Evolutionary conservation across 1,140 invertebrate species (phyloP).

Genomic region (Drosophila funebris): DNA sequence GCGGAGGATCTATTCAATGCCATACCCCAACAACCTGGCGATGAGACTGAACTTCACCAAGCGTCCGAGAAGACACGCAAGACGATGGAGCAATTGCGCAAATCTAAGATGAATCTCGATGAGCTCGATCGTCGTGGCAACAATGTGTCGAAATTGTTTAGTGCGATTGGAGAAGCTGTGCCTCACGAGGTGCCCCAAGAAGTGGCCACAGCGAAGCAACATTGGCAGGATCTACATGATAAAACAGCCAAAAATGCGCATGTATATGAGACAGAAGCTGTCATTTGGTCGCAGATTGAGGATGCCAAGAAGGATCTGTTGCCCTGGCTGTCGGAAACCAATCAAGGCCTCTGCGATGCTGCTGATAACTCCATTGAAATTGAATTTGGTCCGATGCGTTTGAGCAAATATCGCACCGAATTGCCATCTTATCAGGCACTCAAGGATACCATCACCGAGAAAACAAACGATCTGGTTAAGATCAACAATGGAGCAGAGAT

Average conservation of each 20-base stretch:
- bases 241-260: slow-evolving; percentile 89
- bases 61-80: slow-evolving; percentile 90
- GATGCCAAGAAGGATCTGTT: slow-evolving; percentile 92
- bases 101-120: slow-evolving; percentile 89
- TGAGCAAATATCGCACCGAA: slow-evolving; percentile 94
- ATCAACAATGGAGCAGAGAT: slow-evolving; percentile 90
- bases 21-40: slow-evolving; percentile 71
- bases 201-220: slow-evolving; percentile 86
- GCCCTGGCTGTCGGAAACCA: slow-evolving; percentile 93
- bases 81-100: slow-evolving; percentile 89
- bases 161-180: slow-evolving; percentile 90
- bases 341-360: slow-evolving; percentile 89
- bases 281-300: slow-evolving; percentile 96
- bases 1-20: slow-evolving; percentile 82
- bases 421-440: slow-evolving; percentile 90
- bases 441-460: slow-evolving; percentile 90
- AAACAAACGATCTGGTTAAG: slow-evolving; percentile 91
- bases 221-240: slow-evolving; percentile 91
- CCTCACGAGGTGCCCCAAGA: slow-evolving; percentile 87
- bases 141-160: slow-evolving; percentile 89
- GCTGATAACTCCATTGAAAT: slow-evolving; percentile 91
- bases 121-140: slow-evolving; percentile 90
- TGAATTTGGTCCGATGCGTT: slow-evolving; percentile 90
- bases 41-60: slow-evolving; percentile 85
- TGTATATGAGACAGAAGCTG: slow-evolving; percentile 92